Base-by-base conservation (phyloP, 2,797 vertebrate genomes). In the Coregonus suidteri region DNA sequence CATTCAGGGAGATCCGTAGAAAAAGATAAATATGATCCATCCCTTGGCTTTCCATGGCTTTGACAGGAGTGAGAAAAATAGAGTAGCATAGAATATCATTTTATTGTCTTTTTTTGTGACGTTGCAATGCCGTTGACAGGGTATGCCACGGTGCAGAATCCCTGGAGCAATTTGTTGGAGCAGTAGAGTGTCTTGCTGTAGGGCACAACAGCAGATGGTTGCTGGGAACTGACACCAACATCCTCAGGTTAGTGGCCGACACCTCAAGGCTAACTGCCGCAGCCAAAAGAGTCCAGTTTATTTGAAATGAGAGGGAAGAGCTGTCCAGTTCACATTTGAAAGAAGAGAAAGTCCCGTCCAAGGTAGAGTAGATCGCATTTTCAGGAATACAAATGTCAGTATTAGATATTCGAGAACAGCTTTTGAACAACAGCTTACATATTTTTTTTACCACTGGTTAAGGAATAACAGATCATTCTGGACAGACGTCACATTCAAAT, bases 31-130 rank as follows among this genome's bases (percentile, higher is more conserved):
- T 4, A 77, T 4, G 68, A 84, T 82, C 80, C 31, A 16, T 83
- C 70, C 30, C 76, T 82, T 77, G 34, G 75, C 83, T 73, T 47
- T 13, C 59, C 67, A 89, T 93, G 91, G 91, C 91, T 91, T 88
- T 79, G 41, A 85, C 78, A 47, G 41, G 88, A 72, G 67, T 86
- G 82, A 86, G 75, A 62, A 9, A 76, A 53, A 64, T 13, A 75
- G 47, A n/a, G 9, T 11, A 30, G 59, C 59, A 64, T 25, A 64
- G 59, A 64, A 62, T 3, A 64, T 13, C 20, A 9, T 7, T 7
- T 59, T 53, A 2, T 34, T 3, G 9, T 11, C 3, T 34, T 9
- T 59, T 59, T 59, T n/a, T 9, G 6, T 59, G 56, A 20, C 0
- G 20, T 64, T 25, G 20, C 59, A 25, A 25, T 30, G 20, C 20